Evolutionary conservation across 1,140 invertebrate species (phyloP), one percentile per base, ranked within the genome.

Genomic region (Antheraea mylitta): DNA sequence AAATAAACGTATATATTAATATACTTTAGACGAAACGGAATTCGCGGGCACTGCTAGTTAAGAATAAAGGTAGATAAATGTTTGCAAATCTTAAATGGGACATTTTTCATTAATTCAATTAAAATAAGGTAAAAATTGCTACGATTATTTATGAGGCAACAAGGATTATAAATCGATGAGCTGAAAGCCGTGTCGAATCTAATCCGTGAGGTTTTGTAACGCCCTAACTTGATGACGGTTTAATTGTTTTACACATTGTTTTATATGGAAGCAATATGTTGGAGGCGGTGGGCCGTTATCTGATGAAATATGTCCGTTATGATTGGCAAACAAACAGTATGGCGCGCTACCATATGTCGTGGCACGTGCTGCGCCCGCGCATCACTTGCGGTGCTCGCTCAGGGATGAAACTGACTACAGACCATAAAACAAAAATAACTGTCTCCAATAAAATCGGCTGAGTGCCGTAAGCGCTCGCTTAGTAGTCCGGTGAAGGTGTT

Each of bases 251-350:
- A 72, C 81, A 83, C 82, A 85, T 89, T 90, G 89, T 90, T 90
- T 90, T 87, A 86, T 86, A 89, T 87, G 77, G 81, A 78, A 68
- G 75, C 87, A 90, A 87, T 86, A 87, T 86, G 86, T 75, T 66
- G 77, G 77, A 82, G 82, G 80, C 79, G 82, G 80, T 68, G 76
- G 74, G 82, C 88, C 88, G 88, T 90, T 92, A 92, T 90, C 88
- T 89, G 89, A 92, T 92, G 89, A 92, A 89, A 88, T 89, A 92
- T 92, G 88, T 90, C 88, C 88, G 89, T 92, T 92, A 92, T 92
- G 89, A 92, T 92, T 92, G 88, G 87, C 89, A 86, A 91, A 90
- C 89, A 91, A 91, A 92, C 89, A 91, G 84, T 92, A 92, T 92
- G 89, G 86, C 87, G 78, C 79, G 81, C 71, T 72, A 79, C 88